phyloP scores from a whole-genome alignment of 2,113 vertebrate species.

The human (Homo sapiens) region GRCh38 chr5:64978001-64978500 shows the following conservation, averaged over 20 bases:
- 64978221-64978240: constrained; percentile 45
- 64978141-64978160: constrained; percentile 64
- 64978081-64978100: constrained; percentile 56
- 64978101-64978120: constrained; percentile 64
- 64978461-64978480: constrained; percentile 28
- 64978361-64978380: constrained; percentile 8
- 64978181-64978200: constrained; percentile 57
- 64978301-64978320: neutral
- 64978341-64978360: constrained; percentile 13
- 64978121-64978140: constrained; percentile 64
- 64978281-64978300: constrained; percentile 30
- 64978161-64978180: constrained; percentile 48
- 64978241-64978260: constrained; percentile 21
- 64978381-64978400: no score
- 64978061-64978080: constrained; percentile 62
- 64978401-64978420: constrained; percentile 7
- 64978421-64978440: constrained; percentile 40
- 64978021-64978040: constrained; percentile 60
- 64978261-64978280: neutral
- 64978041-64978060: constrained; percentile 43
- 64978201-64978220: constrained; percentile 59
- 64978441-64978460: constrained; percentile 43
- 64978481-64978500: constrained; percentile 4
- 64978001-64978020: constrained; percentile 54
- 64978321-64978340: neutral